Evolutionary conservation across 1,140 invertebrate species (phyloP).

Genomic region (Adoxophyes honmai): DNA sequence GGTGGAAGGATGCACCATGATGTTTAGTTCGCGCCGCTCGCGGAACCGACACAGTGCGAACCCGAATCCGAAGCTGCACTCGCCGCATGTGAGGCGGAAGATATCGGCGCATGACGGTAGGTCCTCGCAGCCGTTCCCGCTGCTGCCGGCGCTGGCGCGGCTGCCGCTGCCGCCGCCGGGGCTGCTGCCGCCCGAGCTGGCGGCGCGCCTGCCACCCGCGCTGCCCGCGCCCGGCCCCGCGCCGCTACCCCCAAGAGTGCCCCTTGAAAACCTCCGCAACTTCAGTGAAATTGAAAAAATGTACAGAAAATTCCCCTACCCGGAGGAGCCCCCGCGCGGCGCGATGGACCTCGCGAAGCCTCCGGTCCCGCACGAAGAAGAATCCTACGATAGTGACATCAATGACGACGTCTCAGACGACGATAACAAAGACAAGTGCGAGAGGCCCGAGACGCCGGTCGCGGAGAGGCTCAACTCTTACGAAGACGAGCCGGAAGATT

Average conservation of each 20-base stretch:
- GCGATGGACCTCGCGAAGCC: conserved; percentile 58
- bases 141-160: conserved; percentile 80
- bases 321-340: conserved; percentile 49
- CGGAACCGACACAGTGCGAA: conserved; percentile 93
- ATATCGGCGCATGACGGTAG: conserved; percentile 95
- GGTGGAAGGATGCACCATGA: conserved; percentile 87
- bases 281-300: conserved; percentile 77
- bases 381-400: conserved; percentile 59
- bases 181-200: conserved; percentile 68
- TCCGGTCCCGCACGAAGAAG: conserved; percentile 38
- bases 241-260: conserved; percentile 74
- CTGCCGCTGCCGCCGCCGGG: conserved; percentile 60
- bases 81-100: conserved; percentile 93
- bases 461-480: conserved; percentile 50
- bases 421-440: conserved; percentile 49
- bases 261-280: conserved; percentile 76
- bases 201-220: conserved; percentile 79
- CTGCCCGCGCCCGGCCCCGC: conserved; percentile 81
- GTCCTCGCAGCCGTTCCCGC: conserved; percentile 89
- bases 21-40: conserved; percentile 87
- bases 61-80: conserved; percentile 98
- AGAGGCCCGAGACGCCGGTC: conserved; percentile 31
- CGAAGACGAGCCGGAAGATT: conserved; percentile 81
- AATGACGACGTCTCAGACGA: conserved; percentile 69
- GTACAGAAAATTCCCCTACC: conserved; percentile 66